These are phyloP conservation scores for Meteorus sp. DNA, from an alignment of 1,140 invertebrate genomes.

Conservation along the genomic window DNA sequence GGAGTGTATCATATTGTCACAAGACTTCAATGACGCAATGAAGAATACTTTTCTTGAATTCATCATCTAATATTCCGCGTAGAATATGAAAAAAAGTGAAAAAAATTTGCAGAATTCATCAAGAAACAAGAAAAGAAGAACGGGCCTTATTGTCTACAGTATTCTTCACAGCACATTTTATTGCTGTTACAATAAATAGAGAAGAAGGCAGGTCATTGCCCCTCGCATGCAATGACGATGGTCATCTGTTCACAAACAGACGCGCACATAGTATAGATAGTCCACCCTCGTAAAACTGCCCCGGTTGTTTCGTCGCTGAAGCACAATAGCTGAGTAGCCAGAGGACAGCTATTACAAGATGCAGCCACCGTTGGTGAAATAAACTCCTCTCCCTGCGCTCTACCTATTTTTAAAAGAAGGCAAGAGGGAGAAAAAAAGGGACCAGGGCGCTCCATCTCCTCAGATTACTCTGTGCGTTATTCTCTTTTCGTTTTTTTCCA, in stretches of 20 bases:
- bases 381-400: slow-evolving; percentile 30
- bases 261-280: neutral
- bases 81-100: too few species aligned
- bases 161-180: too few species aligned
- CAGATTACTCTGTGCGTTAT: slow-evolving; percentile 1
- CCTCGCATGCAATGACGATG: neutral
- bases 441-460: neutral
- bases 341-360: slow-evolving; percentile 30
- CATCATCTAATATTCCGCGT: too few species aligned
- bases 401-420: slow-evolving; percentile 20
- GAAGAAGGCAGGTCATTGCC: neutral
- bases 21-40: too few species aligned
- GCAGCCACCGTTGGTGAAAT: slow-evolving; percentile 33
- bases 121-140: neutral
- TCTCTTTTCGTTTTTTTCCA: neutral
- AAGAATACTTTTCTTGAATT: too few species aligned
- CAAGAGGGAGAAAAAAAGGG: slow-evolving; percentile 11
- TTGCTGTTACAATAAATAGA: neutral
- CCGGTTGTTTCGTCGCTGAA: neutral
- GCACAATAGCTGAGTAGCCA: neutral
- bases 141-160: neutral
- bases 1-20: too few species aligned
- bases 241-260: neutral
- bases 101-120: neutral
- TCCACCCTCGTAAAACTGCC: neutral